Evolutionary conservation across 2,113 vertebrate genomes (phyloP).

Genomic region (Eulemur rufifrons): DNA sequence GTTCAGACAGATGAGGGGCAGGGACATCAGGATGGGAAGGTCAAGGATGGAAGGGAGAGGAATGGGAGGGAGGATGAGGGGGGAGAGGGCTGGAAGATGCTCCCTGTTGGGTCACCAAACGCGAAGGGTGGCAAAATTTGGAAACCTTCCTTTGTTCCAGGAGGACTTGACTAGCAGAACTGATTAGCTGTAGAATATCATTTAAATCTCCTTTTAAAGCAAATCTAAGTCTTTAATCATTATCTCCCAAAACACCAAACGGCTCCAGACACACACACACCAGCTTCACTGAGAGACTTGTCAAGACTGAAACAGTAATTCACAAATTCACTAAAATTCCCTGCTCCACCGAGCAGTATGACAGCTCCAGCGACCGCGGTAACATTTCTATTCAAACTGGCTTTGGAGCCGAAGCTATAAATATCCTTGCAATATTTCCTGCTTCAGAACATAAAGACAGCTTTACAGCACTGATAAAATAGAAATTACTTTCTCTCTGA

Average conservation of each 20-base stretch:
- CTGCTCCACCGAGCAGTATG: constrained; percentile 86
- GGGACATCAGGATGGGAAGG: background rate
- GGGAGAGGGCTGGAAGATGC: background rate
- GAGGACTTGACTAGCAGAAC: background rate
- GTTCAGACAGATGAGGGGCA: background rate
- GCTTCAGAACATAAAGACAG: constrained; percentile 90
- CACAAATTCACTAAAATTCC: constrained; percentile 88
- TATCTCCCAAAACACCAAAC: constrained; percentile 80
- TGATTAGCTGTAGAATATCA: constrained; percentile 63
- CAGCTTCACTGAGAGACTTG: constrained; percentile 84
- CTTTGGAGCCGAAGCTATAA: constrained; percentile 88
- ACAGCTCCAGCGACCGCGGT: constrained; percentile 85
- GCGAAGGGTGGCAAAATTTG: background rate
- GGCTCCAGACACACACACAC: constrained; percentile 79
- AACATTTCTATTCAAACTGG: constrained; percentile 90
- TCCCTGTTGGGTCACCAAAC: background rate
- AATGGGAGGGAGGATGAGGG: too few relatives aligned
- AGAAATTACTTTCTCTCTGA: constrained; percentile 92
- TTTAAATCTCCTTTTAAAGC: constrained; percentile 76
- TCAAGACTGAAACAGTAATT: constrained; percentile 86
- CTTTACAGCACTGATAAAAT: constrained; percentile 91
- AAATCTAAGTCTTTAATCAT: constrained; percentile 81
- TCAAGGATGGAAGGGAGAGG: background rate
- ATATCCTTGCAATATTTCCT: constrained; percentile 89
- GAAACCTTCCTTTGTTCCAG: background rate